Evolutionary conservation across 2,113 vertebrate genomes (phyloP).

Genomic region (Lophius piscatorius): DNA sequence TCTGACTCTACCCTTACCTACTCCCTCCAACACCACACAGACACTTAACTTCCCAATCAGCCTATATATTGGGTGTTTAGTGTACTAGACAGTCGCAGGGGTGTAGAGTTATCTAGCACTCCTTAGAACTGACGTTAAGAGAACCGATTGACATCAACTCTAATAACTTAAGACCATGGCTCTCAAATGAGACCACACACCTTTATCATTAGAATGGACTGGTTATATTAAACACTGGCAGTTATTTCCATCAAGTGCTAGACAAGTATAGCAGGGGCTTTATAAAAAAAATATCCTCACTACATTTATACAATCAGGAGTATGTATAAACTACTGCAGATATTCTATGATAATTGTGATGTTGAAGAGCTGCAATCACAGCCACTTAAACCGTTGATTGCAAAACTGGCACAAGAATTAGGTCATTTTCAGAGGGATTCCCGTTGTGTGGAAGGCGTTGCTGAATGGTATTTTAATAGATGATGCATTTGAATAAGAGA

Average conservation of each 20-base stretch:
- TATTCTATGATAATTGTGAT: slow-evolving; percentile 23
- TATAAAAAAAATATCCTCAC: background rate
- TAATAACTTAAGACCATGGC: background rate
- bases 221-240: background rate
- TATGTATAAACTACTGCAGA: slow-evolving; percentile 21
- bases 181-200: background rate
- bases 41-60: slow-evolving; percentile 7
- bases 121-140: background rate
- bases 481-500: background rate
- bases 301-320: slow-evolving; percentile 5
- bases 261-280: background rate
- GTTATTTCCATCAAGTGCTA: background rate
- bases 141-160: slow-evolving; percentile 10
- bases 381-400: slow-evolving; percentile 33
- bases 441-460: slow-evolving; percentile 1
- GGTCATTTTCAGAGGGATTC: slow-evolving; percentile 23
- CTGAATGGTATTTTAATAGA: slow-evolving; percentile 5
- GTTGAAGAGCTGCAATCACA: slow-evolving; percentile 40
- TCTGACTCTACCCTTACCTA: slow-evolving; percentile 22
- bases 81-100: slow-evolving; percentile 25
- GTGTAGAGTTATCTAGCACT: background rate
- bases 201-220: background rate
- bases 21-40: slow-evolving; percentile 30
- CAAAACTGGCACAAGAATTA: slow-evolving; percentile 17
- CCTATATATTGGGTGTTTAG: slow-evolving; percentile 2